phyloP scores from a whole-genome alignment of 2,888 invertebrate genomes.

The Pyrochroa serraticornis region DNA sequence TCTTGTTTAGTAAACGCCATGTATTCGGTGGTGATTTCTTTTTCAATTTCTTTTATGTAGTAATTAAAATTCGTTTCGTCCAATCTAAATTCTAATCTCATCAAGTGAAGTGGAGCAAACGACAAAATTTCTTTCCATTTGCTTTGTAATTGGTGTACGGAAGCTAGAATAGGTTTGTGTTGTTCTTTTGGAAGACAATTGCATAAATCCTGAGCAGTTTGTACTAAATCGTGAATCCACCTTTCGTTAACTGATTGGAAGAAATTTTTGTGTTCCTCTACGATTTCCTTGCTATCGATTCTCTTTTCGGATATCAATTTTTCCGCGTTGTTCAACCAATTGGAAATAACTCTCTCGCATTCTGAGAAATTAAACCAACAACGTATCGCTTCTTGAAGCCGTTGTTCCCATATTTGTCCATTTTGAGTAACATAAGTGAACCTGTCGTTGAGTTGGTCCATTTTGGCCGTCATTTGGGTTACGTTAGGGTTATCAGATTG shows the following conservation, averaged over 20 bases:
- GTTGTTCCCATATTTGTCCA: conserved; percentile 78
- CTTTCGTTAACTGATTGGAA: conserved; percentile 86
- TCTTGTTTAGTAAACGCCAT: conserved; percentile 84
- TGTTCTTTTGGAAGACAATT: conserved; percentile 72
- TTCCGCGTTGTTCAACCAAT: conserved; percentile 88
- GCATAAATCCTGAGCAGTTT: conserved; percentile 76
- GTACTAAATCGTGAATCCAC: conserved; percentile 79
- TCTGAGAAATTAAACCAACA: conserved; percentile 86
- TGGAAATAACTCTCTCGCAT: conserved; percentile 78
- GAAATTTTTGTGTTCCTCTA: conserved; percentile 85
- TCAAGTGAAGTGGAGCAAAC: conserved; percentile 81
- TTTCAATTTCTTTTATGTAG: conserved; percentile 86
- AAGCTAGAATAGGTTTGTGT: conserved; percentile 68
- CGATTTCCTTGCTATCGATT: conserved; percentile 78
- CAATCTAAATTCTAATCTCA: conserved; percentile 85
- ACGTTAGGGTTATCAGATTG: conserved; percentile 77
- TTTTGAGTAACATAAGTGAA: conserved; percentile 80
- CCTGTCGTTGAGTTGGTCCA: conserved; percentile 82
- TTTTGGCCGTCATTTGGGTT: conserved; percentile 70
- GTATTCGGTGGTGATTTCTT: conserved; percentile 83
- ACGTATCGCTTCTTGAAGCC: conserved; percentile 77
- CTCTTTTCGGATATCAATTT: conserved; percentile 79
- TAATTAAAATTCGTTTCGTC: conserved; percentile 87
- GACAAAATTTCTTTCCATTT: conserved; percentile 78
- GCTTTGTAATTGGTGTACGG: conserved; percentile 71